Percentiles rank a stretch among this genome's conserved stretches.
These are phyloP conservation scores for Phylloscopus collybita DNA, from an alignment of 2,797 vertebrate species.

Conservation along the genomic window DNA sequence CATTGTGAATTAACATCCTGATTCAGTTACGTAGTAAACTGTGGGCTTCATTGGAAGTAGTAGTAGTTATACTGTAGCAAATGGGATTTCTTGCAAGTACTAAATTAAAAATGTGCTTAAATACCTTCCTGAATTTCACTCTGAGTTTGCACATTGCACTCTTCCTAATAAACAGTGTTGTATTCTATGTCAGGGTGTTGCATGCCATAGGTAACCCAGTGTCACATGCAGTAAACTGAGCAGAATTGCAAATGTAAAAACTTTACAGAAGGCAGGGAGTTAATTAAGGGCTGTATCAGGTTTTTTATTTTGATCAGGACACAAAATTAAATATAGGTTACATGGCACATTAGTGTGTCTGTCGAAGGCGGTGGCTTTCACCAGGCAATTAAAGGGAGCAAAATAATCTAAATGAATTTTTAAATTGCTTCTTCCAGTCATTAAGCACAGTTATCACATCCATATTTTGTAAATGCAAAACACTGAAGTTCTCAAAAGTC, in stretches of 20 bases:
- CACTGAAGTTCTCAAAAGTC: constrained; percentile 66
- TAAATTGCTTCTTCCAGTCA: constrained; percentile 75
- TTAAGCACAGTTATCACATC: constrained; percentile 71
- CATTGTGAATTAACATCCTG: not conserved
- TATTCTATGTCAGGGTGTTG: not conserved
- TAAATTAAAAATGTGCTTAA: constrained; percentile 18
- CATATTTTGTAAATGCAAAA: constrained; percentile 75
- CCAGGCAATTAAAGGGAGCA: constrained; percentile 68
- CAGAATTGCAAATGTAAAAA: not conserved
- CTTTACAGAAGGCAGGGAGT: constrained; percentile 11
- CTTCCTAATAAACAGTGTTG: not conserved
- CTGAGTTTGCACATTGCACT: not conserved
- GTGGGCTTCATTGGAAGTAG: constrained; percentile 13
- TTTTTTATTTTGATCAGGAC: constrained; percentile 58
- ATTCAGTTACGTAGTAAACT: constrained; percentile 6
- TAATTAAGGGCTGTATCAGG: constrained; percentile 48
- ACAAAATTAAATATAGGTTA: constrained; percentile 67
- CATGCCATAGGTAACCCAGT: not conserved
- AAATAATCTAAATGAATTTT: constrained; percentile 77
- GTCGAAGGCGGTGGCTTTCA: constrained; percentile 65
- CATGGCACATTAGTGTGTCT: constrained; percentile 70
- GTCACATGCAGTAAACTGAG: not conserved
- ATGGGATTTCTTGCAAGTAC: constrained; percentile 18
- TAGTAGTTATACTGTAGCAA: constrained; percentile 20
- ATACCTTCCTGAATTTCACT: constrained; percentile 4